phyloP scores from a whole-genome alignment of 2,888 invertebrate species.

The Cosmia pyralina region DNA sequence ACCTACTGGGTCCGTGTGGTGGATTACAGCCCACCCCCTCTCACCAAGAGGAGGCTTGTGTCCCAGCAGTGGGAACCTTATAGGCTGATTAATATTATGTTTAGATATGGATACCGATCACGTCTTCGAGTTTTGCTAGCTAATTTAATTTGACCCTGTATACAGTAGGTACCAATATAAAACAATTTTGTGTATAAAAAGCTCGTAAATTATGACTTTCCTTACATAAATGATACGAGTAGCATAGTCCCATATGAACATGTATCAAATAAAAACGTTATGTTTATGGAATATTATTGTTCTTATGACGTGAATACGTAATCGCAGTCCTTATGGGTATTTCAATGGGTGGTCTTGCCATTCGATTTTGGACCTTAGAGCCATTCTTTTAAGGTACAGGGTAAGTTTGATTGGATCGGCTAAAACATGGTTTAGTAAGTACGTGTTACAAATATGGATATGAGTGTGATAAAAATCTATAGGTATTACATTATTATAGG shows the following conservation, averaged over 20 bases:
- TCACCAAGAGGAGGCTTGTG: too few species aligned
- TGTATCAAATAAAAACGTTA: constrained; percentile 65
- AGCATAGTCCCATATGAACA: constrained; percentile 51
- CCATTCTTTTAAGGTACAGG: neutral
- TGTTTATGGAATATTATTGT: constrained; percentile 69
- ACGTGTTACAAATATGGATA: constrained; percentile 57
- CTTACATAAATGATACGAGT: constrained; percentile 51
- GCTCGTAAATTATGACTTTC: constrained; percentile 29
- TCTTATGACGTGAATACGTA: constrained; percentile 66
- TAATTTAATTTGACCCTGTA: neutral
- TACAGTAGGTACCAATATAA: constrained; percentile 14
- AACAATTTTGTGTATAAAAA: constrained; percentile 31
- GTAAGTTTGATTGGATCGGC: neutral
- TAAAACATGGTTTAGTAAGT: constrained; percentile 48
- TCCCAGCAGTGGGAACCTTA: too few species aligned
- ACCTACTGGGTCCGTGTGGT: too few species aligned
- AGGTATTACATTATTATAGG: neutral
- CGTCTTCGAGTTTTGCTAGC: too few species aligned
- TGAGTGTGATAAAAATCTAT: constrained; percentile 27
- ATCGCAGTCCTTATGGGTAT: constrained; percentile 57
- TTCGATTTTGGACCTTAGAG: constrained; percentile 28
- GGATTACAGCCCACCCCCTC: too few species aligned
- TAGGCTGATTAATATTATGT: too few species aligned
- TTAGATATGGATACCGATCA: too few species aligned
- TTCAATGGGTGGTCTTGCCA: constrained; percentile 33